Base-by-base conservation (phyloP, 2,113 vertebrate genomes). In the Tenrec ecaudatus region DNA sequence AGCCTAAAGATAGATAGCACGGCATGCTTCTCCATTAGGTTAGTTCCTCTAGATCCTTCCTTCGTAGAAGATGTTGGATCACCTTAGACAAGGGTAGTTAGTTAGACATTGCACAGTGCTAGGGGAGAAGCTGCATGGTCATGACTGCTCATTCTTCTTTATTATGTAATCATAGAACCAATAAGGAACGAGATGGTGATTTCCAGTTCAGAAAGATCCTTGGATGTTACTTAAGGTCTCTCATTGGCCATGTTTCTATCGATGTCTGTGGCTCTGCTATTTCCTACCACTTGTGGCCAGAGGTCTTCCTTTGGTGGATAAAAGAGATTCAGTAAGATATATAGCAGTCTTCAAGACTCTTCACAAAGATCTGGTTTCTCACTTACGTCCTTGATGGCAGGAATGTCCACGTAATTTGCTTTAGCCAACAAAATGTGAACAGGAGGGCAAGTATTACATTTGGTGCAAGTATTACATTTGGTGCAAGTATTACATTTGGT, bases 161-260 rank as follows among this genome's bases (percentile, higher is more conserved):
- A 15, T 68, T 22, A n/a, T 33, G 88, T 92, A 53, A 53, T 53
- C 64, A 36, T 68, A 68, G 75, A 71, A 73, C 27, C 1, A 3
- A 23, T 27, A 92, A 66, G 38, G 58, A 75, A 85, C 82, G 57
- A 62, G 29, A 11, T 29, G 15, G 23, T 36, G 43, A 23, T 58
- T 66, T 14, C 47, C 47, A 22, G 40, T 91, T 62, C 19, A 47
- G 36, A 60, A 69, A 2, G 6, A 27, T 79, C 62, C 36, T 31
- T 64, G 6, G 47, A 62, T 80, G 23, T 62, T 71, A 31, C 9
- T 62, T 62, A 36, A 36, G 1, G 25, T 38, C 36, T 73, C 20
- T 78, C 60, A 76, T 76, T 92, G 47, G n/a, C 88, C 43, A n/a
- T 71, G 1, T 92, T 90, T 83, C 90, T 90, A 14, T 53, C 43